Percentiles rank a stretch among this genome's conserved stretches.
phyloP scores from a whole-genome alignment of 2,888 invertebrate species.

The Sinodicranocentrus sp. region DNA sequence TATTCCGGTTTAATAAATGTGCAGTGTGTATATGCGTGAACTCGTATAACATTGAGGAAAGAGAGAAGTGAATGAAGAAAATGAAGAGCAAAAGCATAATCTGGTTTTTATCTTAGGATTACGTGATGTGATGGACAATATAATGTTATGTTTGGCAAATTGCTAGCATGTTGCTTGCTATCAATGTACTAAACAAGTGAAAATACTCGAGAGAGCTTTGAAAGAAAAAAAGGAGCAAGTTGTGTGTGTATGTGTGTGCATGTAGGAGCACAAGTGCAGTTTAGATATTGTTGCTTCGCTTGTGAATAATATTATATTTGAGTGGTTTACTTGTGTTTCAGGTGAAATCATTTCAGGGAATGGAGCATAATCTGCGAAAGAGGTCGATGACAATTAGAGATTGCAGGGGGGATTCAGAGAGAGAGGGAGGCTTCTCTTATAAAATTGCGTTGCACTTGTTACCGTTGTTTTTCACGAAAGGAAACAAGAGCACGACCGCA shows the following conservation, averaged over 20 bases:
- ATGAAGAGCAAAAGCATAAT: constrained; percentile 21
- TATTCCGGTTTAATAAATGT: constrained; percentile 34
- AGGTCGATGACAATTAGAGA: constrained; percentile 48
- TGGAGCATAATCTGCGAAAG: constrained; percentile 13
- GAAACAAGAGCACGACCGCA: too few species aligned
- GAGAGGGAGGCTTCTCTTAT: not conserved
- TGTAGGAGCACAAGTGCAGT: too few species aligned
- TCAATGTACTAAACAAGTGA: not conserved
- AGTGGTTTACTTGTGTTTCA: constrained; percentile 16
- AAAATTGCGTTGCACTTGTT: too few species aligned
- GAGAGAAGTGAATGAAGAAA: not conserved
- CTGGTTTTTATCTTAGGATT: constrained; percentile 17
- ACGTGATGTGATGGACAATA: constrained; percentile 28
- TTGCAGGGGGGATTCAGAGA: constrained; percentile 18
- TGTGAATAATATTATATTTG: not conserved
- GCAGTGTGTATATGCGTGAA: not conserved
- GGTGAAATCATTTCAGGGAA: constrained; percentile 14
- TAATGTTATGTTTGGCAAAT: constrained; percentile 29
- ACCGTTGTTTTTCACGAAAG: too few species aligned
- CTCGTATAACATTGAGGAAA: too few species aligned
- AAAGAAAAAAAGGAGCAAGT: not conserved
- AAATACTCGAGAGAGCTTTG: not conserved
- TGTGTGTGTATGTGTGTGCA: not conserved
- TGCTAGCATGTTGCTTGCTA: constrained; percentile 2
- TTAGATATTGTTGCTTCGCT: too few species aligned